Evolutionary conservation across 2,888 invertebrate species (phyloP), one percentile per base, ranked within the genome.

Genomic region (Gari tellinella): DNA sequence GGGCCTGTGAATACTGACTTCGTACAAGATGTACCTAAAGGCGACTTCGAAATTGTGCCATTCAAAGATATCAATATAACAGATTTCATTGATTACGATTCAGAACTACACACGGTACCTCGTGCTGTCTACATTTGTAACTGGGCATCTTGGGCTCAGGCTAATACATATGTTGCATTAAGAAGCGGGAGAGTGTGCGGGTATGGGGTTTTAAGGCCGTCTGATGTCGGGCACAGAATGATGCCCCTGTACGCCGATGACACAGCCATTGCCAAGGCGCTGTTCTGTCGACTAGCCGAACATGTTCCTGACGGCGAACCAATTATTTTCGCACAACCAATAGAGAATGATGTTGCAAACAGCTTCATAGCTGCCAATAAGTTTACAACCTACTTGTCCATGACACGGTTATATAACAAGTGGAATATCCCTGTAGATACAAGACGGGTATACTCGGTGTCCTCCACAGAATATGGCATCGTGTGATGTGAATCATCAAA

Each of bases 371-470:
- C 72, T 14, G 83, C 73, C 2, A 83, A 83, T 52, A 76, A 75
- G 26, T 68, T 85, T 41, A 65, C 48, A 0, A 79, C 80, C 0
- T 83, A 85, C 61, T 62, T 85, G 10, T 83, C 85, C 1, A 85
- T 83, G 85, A 82, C 85, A 0, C 65, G 85, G 23, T 61, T 85
- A 4, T 85, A 85, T 53, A 85, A 85, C 51, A 83, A 85, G 58
- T 77, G 79, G 80, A 72, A 82, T 49, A 72, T 85, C 61, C 64
- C 63, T 0, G 82, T 79, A 0, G 85, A 85, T 46, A 68, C 76
- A 5, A 62, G 57, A 5, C 57, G 85, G 12, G 78, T 85, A 1
- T 85, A 81, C 48, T 83, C 83, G 7, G 75, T 81, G 12, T 81
- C 82, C 1, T 77, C 81, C 10, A 83, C 85, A 0, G 83, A 85